These are phyloP conservation scores for Amphibalanus amphitrite DNA, from an alignment of 1,140 invertebrate species.

Conservation along the genomic window DNA sequence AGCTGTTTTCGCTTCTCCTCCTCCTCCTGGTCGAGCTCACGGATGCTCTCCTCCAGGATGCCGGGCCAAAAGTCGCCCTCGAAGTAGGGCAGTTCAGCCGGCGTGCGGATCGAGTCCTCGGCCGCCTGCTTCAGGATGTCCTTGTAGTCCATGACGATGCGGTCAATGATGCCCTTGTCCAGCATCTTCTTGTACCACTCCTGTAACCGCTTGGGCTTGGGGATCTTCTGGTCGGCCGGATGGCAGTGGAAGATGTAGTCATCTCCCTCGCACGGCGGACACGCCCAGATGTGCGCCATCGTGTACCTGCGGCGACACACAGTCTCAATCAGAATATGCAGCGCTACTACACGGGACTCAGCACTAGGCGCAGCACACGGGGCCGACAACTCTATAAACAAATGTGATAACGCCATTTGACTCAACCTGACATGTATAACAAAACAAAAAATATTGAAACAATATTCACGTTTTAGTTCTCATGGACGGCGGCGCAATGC, in stretches of 20 bases:
- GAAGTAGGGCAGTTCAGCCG: slow-evolving; percentile 95
- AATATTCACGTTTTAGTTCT: no score
- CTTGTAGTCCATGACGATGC: slow-evolving; percentile 97
- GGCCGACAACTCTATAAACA: no score
- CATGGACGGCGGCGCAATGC: no score
- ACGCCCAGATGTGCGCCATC: slow-evolving; percentile 99
- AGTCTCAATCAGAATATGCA: no score
- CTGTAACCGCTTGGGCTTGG: slow-evolving; percentile 96
- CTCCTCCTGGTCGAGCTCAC: slow-evolving; percentile 92
- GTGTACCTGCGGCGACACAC: slow-evolving; percentile 45
- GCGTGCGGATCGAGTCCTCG: slow-evolving; percentile 88
- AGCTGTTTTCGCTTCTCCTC: slow-evolving; percentile 89
- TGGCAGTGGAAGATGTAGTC: slow-evolving; percentile 99
- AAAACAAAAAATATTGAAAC: no score
- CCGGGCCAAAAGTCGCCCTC: slow-evolving; percentile 99
- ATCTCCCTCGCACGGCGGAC: slow-evolving; percentile 97
- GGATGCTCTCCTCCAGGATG: slow-evolving; percentile 96
- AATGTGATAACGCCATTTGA: no score
- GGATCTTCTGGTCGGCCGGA: slow-evolving; percentile 97
- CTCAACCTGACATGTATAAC: no score
- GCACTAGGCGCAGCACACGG: no score
- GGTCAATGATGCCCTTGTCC: slow-evolving; percentile 95
- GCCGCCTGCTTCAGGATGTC: slow-evolving; percentile 97
- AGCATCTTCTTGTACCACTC: slow-evolving; percentile 99
- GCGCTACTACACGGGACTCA: no score